These are phyloP conservation scores for Phaedon cochleariae DNA, from an alignment of 2,888 invertebrate species.

Conservation along the genomic window DNA sequence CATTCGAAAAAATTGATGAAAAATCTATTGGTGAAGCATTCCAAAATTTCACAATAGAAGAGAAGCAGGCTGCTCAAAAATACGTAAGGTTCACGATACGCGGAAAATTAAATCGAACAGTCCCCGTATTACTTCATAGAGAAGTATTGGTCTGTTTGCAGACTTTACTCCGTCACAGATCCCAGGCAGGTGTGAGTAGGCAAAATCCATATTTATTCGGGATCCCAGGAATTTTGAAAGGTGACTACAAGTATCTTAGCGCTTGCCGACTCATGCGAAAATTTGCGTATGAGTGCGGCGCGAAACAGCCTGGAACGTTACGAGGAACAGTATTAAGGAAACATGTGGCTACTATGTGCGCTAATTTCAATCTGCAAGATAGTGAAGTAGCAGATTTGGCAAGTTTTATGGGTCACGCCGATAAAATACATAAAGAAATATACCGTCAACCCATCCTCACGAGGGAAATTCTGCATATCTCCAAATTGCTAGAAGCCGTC, in stretches of 20 bases:
- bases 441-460: not conserved
- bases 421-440: conserved; percentile 5
- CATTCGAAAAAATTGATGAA: not conserved
- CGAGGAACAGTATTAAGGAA: no score
- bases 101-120: no score
- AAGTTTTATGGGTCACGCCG: not conserved
- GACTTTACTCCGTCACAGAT: not conserved
- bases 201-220: conserved; percentile 16
- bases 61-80: not conserved
- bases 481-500: conserved; percentile 1
- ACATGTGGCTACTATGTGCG: conserved; percentile 3
- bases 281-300: conserved; percentile 2
- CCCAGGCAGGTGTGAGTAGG: conserved; percentile 3
- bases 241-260: conserved; percentile 2
- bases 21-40: not conserved
- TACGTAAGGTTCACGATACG: not conserved
- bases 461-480: conserved; percentile 8
- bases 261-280: no score
- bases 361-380: not conserved
- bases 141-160: not conserved
- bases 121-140: no score
- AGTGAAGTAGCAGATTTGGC: no score
- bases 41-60: not conserved
- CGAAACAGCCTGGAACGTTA: no score
- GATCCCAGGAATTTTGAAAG: conserved; percentile 11